phyloP scores from a whole-genome alignment of 2,797 vertebrate genomes.

The Gadopsis marmoratus region DNA sequence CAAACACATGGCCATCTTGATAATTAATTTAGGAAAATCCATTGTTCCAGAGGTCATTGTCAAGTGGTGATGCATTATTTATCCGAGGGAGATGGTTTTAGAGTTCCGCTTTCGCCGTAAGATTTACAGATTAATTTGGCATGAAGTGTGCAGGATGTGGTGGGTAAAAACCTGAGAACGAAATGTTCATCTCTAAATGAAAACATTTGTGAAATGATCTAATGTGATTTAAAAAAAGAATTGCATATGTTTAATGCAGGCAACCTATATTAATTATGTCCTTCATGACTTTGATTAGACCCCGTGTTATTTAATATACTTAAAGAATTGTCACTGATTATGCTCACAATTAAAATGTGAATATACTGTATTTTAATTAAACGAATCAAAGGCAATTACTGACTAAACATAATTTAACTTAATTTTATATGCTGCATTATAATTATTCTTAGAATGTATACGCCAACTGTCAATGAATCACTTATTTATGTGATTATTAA shows the following conservation, averaged over 20 bases:
- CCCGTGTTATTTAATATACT: neutral
- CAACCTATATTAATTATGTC: neutral
- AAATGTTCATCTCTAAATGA: neutral
- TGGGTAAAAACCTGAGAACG: neutral
- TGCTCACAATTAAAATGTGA: neutral
- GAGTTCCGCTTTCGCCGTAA: constrained; percentile 20
- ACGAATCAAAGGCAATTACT: neutral
- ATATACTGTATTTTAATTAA: neutral
- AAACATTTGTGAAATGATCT: neutral
- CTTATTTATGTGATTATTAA: constrained; percentile 35
- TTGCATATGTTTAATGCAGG: neutral
- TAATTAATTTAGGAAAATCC: constrained; percentile 61
- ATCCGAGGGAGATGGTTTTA: constrained; percentile 37
- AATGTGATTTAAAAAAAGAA: neutral
- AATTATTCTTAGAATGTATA: neutral
- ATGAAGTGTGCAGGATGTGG: neutral
- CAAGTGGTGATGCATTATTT: constrained; percentile 61
- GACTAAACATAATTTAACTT: neutral
- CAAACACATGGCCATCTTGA: constrained; percentile 52
- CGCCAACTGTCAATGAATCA: neutral
- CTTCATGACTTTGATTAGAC: neutral
- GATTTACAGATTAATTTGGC: constrained; percentile 44
- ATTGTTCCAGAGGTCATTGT: constrained; percentile 52
- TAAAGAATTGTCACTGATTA: neutral
- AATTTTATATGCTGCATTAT: neutral